A percentile compares a stretch with the other conserved stretches of the same genome.
phyloP scores from a whole-genome alignment of 1,140 invertebrate genomes.

The Vanessa tameamea region DNA sequence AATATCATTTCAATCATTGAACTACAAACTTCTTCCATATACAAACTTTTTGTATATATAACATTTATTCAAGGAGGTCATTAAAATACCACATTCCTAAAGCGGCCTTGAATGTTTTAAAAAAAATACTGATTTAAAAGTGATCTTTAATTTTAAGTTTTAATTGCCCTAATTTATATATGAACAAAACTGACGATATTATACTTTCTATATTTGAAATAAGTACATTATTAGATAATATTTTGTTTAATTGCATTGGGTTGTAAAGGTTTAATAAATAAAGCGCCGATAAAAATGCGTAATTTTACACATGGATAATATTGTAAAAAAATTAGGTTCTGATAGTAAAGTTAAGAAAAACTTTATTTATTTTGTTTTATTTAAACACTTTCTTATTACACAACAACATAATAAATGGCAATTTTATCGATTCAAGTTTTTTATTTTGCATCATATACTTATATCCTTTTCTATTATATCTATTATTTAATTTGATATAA shows the following conservation, averaged over 20 bases:
- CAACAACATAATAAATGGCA: conserved; percentile 63
- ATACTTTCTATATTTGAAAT: conserved; percentile 65
- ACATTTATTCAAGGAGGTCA: conserved; percentile 20
- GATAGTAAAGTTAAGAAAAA: conserved; percentile 60
- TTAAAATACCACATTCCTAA: conserved; percentile 55
- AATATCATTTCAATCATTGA: no score
- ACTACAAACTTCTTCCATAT: no score
- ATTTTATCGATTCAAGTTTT: conserved; percentile 53
- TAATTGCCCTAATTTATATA: conserved; percentile 55
- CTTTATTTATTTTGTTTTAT: conserved; percentile 72
- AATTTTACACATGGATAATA: conserved; percentile 51
- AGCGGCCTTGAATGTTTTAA: conserved; percentile 43
- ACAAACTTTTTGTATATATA: no score
- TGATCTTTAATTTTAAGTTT: conserved; percentile 52
- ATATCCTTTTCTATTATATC: no score
- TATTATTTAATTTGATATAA: no score
- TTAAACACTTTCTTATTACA: conserved; percentile 60
- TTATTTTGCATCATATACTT: conserved; percentile 14
- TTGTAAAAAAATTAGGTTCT: conserved; percentile 69
- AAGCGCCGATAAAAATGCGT: conserved; percentile 51
- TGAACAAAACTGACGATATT: conserved; percentile 73
- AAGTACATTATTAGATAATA: conserved; percentile 72
- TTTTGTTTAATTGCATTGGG: conserved; percentile 79
- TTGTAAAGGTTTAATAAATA: conserved; percentile 69
- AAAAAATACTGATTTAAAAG: conserved; percentile 40